Conservation (phyloP, 1,140 invertebrate genomes). For the Cydia splendana region DNA sequence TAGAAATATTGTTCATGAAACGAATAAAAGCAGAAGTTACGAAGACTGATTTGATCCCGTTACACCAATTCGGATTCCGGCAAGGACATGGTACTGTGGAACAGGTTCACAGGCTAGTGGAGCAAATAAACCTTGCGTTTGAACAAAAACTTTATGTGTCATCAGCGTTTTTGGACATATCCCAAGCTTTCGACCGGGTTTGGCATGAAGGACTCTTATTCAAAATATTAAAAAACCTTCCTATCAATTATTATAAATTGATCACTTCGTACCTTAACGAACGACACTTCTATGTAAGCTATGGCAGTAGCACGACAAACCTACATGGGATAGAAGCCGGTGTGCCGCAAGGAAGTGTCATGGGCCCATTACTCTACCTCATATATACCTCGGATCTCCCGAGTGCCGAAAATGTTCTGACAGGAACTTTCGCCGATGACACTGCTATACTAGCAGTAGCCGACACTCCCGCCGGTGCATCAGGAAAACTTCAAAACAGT, state of each 20-base stretch:
- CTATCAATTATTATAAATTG: no score
- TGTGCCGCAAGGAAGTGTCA: constrained; percentile 35
- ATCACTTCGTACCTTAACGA: no score
- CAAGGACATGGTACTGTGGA: constrained; percentile 47
- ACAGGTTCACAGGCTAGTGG: constrained; percentile 42
- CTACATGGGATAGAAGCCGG: constrained; percentile 33
- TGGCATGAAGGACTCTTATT: no score
- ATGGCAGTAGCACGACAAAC: constrained; percentile 48
- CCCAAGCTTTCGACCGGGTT: no score
- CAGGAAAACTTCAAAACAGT: no score
- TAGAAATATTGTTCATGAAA: constrained; percentile 1
- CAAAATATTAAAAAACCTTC: no score
- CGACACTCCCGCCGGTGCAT: no score
- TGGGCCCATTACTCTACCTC: constrained; percentile 34
- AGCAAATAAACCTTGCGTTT: constrained; percentile 36
- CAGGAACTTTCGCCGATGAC: no score
- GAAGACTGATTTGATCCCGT: constrained; percentile 33
- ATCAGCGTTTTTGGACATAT: no score
- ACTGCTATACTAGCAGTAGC: no score
- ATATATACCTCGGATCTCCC: constrained; percentile 34
- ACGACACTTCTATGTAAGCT: no score
- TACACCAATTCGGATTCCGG: constrained; percentile 54
- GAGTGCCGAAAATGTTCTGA: background rate
- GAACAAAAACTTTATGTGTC: no score
- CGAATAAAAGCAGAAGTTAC: background rate